Base-by-base conservation (phyloP, 2,888 invertebrate genomes). In the Clanis bilineata region DNA sequence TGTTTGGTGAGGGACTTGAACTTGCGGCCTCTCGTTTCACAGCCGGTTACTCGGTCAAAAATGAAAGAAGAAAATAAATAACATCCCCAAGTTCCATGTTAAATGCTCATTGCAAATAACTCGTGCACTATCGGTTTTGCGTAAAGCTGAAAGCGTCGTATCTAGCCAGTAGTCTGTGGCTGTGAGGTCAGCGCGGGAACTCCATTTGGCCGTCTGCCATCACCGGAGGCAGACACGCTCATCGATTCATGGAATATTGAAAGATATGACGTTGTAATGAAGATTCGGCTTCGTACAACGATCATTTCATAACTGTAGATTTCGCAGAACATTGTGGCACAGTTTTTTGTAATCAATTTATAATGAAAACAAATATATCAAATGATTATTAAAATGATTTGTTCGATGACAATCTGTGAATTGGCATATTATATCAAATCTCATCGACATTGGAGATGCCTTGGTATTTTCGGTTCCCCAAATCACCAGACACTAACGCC, bases 261-360 rank as follows among this genome's bases (percentile, higher is more conserved):
- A 69, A 63, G 56, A 56, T n/a, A 47, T 73, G 70, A 71, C 67
- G 64, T 69, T 67, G 69, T 68, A 68, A 67, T 62, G 32, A 57
- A 57, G 51, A 51, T 32, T 51, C 32, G 28, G 9, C 18, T 28
- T 15, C 10, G 18, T 18, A 18, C 10, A 18, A 5, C 32, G 32
- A 21, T 32, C 51, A 32, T 51, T 1, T 32, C 4, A 5, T 51
- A 51, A 32, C 15, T 32, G 15, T 6, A 15, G n/a, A 18, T 15
- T 28, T 15, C 12, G 36, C 36, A 10, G 36, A 7, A 36, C 36
- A 36, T 36, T 10, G 18, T 51, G 7, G 18, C 3, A 18, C 28
- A 32, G 4, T 32, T 18, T 10, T 25, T 25, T 9, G 6, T 4
- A 10, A 9, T 18, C 7, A 9, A 32, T 7, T 36, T 1, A 12